Conservation (phyloP, 2,888 invertebrate genomes). For the Dexiosoma caninum region DNA sequence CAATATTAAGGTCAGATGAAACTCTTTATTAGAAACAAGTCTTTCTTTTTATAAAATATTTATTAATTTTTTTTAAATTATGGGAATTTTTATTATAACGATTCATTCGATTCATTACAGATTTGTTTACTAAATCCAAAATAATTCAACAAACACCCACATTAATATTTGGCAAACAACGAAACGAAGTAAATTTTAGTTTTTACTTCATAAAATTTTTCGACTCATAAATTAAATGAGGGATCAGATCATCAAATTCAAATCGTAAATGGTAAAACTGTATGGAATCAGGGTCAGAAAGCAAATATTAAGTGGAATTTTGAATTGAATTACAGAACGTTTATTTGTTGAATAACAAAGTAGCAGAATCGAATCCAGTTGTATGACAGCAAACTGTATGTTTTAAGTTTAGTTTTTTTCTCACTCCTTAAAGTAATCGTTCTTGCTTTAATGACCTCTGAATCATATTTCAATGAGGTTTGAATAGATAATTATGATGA, state of each 20-base stretch:
- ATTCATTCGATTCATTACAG: neutral
- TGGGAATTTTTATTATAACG: neutral
- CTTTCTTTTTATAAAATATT: neutral
- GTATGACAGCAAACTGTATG: no score
- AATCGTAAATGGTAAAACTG: neutral
- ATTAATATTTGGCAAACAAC: conserved; percentile 3
- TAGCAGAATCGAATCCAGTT: no score
- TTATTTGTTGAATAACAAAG: no score
- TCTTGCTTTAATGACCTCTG: no score
- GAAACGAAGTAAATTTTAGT: neutral
- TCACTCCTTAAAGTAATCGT: no score
- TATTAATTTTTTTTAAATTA: neutral
- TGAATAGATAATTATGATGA: no score
- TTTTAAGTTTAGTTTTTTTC: no score
- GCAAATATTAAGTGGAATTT: no score
- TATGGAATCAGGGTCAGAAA: neutral
- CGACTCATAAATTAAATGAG: neutral
- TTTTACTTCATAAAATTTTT: neutral
- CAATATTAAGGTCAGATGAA: conserved; percentile 6
- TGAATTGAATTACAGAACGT: no score
- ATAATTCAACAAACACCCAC: conserved; percentile 28
- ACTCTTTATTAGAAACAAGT: neutral
- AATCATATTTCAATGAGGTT: no score
- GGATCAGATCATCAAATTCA: conserved; percentile 22
- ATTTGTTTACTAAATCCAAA: neutral